Conservation (phyloP, 2,888 invertebrate genomes). For the Unio delphinus region DNA sequence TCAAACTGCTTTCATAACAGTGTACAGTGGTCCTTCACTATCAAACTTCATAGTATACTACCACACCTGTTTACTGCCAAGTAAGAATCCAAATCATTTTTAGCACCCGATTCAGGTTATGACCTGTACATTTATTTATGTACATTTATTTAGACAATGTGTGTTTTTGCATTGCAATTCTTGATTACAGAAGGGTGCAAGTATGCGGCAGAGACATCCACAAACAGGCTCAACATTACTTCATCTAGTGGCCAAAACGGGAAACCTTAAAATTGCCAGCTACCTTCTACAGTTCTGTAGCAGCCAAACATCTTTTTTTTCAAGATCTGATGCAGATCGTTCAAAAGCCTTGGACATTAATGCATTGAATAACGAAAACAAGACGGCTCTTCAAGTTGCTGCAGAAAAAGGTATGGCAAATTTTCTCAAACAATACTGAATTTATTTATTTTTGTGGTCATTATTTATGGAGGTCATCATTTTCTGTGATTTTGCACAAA, state of each 20-base stretch:
- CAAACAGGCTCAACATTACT: slow-evolving; percentile 56
- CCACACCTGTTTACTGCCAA: no score
- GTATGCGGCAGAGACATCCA: slow-evolving; percentile 51
- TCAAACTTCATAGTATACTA: no score
- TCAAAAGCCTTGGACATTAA: slow-evolving; percentile 45
- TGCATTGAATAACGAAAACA: slow-evolving; percentile 52
- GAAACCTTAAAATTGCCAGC: slow-evolving; percentile 48
- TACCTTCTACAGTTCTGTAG: slow-evolving; percentile 54
- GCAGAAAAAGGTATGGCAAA: slow-evolving; percentile 60
- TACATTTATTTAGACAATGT: background rate
- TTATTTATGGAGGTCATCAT: background rate
- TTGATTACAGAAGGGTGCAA: slow-evolving; percentile 57
- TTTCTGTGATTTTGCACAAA: background rate
- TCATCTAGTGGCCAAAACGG: slow-evolving; percentile 56
- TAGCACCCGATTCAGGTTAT: background rate
- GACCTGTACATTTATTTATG: no score
- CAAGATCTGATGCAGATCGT: background rate
- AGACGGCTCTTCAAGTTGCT: slow-evolving; percentile 63
- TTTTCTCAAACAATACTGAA: background rate
- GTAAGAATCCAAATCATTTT: no score
- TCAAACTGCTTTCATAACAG: no score
- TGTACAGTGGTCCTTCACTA: no score
- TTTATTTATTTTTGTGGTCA: background rate
- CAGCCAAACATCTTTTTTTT: slow-evolving; percentile 2
- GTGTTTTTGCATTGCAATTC: background rate